A percentile compares a stretch with the other conserved stretches of the same genome.
Conservation (phyloP, 2,113 vertebrate genomes). For the Setophaga petechia region DNA sequence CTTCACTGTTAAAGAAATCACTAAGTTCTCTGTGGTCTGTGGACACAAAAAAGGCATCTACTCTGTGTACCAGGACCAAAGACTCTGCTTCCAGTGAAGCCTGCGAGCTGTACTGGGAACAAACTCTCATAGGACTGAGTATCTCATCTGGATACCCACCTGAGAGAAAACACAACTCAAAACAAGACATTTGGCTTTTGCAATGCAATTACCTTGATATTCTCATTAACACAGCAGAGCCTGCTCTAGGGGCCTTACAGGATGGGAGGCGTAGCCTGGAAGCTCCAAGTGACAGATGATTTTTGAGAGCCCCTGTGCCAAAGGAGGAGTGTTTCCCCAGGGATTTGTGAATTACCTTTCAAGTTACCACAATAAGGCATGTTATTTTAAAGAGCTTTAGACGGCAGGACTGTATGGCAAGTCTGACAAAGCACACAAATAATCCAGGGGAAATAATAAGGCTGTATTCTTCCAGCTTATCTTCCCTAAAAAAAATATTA, state of each 20-base stretch:
- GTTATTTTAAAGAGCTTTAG: background rate
- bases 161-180: slow-evolving; percentile 63
- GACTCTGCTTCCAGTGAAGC: background rate
- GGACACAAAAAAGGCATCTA: background rate
- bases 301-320: background rate
- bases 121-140: background rate
- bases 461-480: background rate
- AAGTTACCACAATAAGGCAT: background rate
- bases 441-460: background rate
- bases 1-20: slow-evolving; percentile 57
- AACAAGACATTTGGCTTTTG: slow-evolving; percentile 51
- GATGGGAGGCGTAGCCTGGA: background rate
- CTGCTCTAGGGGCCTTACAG: slow-evolving; percentile 16
- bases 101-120: slow-evolving; percentile 6
- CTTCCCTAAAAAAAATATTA: background rate
- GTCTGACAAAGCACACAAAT: background rate
- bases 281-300: background rate
- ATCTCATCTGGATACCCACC: slow-evolving; percentile 50
- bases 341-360: background rate
- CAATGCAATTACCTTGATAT: slow-evolving; percentile 16
- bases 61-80: background rate
- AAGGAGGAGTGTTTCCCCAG: background rate
- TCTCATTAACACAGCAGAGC: slow-evolving; percentile 13
- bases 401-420: background rate
- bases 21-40: slow-evolving; percentile 18